A percentile compares a stretch with the other conserved stretches of the same genome.
phyloP scores from a whole-genome alignment of 1,140 invertebrate genomes.

The Drosophila saltans region DNA sequence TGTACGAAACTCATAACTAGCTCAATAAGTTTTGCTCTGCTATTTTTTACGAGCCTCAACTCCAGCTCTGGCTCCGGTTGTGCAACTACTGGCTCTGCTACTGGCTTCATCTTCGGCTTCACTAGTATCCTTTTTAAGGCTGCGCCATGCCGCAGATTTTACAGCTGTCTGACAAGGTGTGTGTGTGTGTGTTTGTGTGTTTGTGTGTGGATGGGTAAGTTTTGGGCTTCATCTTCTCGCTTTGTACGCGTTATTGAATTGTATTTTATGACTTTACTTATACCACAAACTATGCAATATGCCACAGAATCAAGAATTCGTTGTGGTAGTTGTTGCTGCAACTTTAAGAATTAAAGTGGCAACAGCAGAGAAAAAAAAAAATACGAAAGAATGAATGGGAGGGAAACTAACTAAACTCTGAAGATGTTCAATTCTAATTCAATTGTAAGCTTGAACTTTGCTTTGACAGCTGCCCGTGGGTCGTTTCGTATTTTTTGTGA shows the following conservation, averaged over 20 bases:
- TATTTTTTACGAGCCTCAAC: conserved; percentile 73
- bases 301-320: conserved; percentile 6
- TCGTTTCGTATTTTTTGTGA: no score
- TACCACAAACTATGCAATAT: conserved; percentile 67
- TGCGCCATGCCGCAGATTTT: conserved; percentile 64
- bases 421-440: conserved; percentile 8
- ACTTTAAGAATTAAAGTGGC: conserved; percentile 67
- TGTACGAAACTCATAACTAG: conserved; percentile 81
- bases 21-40: conserved; percentile 75
- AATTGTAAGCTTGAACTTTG: conserved; percentile 29
- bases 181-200: conserved; percentile 2
- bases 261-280: conserved; percentile 76
- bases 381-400: no score
- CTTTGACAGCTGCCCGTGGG: conserved; percentile 70
- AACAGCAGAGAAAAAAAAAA: background rate
- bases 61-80: conserved; percentile 18
- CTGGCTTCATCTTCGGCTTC: background rate
- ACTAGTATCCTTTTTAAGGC: conserved; percentile 58
- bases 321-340: conserved; percentile 1
- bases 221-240: conserved; percentile 32
- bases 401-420: no score
- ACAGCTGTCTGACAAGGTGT: conserved; percentile 69
- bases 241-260: conserved; percentile 72
- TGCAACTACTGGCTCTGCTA: background rate
- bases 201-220: conserved; percentile 28